Percentiles rank a stretch among this genome's conserved stretches.
These are phyloP conservation scores for Neuroterus valhalla DNA, from an alignment of 1,140 invertebrate species.

Conservation along the genomic window DNA sequence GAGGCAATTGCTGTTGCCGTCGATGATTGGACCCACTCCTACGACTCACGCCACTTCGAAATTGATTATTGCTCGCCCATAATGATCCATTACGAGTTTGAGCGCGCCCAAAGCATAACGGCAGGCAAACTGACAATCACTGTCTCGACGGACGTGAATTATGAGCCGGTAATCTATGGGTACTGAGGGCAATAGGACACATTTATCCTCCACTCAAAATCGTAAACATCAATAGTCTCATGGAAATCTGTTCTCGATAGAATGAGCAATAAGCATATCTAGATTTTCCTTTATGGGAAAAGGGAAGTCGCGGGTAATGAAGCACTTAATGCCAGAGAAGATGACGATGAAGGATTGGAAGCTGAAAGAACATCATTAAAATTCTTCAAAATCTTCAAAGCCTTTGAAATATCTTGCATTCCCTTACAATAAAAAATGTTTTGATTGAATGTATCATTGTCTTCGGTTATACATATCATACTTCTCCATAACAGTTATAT, in stretches of 20 bases:
- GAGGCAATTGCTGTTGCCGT: slow-evolving; percentile 48
- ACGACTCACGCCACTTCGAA: slow-evolving; percentile 60
- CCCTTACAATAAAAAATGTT: too few relatives aligned
- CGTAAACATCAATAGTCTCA: slow-evolving; percentile 37
- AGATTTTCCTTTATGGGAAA: slow-evolving; percentile 1
- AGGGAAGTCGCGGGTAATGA: slow-evolving; percentile 42
- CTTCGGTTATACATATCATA: too few relatives aligned
- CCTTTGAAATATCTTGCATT: too few relatives aligned
- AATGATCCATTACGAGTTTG: slow-evolving; percentile 66
- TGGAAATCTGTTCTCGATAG: slow-evolving; percentile 52
- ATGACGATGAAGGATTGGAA: slow-evolving; percentile 26
- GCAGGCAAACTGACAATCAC: slow-evolving; percentile 70
- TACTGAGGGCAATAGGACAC: slow-evolving; percentile 61
- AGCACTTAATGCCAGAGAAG: slow-evolving; percentile 10
- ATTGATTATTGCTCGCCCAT: slow-evolving; percentile 68
- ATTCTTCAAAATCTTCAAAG: too few relatives aligned
- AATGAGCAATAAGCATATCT: slow-evolving; percentile 10
- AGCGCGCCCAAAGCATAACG: slow-evolving; percentile 63
- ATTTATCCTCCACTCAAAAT: slow-evolving; percentile 47
- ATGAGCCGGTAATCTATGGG: slow-evolving; percentile 70
- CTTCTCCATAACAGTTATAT: too few relatives aligned
- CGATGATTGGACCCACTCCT: slow-evolving; percentile 52
- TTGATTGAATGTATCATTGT: too few relatives aligned
- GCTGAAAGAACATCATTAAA: not conserved
- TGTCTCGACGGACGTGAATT: slow-evolving; percentile 67